phyloP scores from a whole-genome alignment of 1,140 invertebrate genomes.

The Aphaenogaster ashmeadi region DNA sequence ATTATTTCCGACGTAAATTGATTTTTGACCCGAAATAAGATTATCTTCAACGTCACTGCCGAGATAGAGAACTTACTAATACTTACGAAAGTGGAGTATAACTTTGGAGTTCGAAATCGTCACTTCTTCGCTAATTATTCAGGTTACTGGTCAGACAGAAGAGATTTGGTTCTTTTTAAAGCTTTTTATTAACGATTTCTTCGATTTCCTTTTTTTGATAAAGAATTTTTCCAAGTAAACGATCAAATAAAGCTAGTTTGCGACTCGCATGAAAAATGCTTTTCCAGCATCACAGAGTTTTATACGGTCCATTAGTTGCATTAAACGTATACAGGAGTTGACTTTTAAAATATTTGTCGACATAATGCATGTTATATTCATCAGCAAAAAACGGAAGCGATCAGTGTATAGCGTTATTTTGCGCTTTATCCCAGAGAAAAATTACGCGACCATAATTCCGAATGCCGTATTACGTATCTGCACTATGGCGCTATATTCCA shows the following conservation, averaged over 20 bases:
- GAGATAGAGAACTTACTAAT: neutral
- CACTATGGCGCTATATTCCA: neutral
- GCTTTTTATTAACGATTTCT: constrained; percentile 16
- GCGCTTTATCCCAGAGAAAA: neutral
- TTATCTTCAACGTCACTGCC: neutral
- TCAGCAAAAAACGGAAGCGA: constrained; percentile 15
- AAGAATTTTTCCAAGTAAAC: neutral
- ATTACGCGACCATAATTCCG: neutral
- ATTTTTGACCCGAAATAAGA: neutral
- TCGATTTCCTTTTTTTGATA: neutral
- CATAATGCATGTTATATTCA: neutral
- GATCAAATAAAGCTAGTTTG: neutral
- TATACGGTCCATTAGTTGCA: neutral
- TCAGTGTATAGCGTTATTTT: neutral
- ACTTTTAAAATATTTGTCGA: neutral
- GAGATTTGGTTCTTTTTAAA: constrained; percentile 5
- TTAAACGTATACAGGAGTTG: neutral
- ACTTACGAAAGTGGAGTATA: neutral
- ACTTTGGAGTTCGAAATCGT: neutral
- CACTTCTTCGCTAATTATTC: constrained; percentile 27
- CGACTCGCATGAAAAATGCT: constrained; percentile 11
- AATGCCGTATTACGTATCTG: neutral
- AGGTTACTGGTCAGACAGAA: neutral
- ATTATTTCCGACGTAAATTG: neutral
- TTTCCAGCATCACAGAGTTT: neutral